Conservation (phyloP, 2,797 vertebrate species). For the Alauda arvensis region DNA sequence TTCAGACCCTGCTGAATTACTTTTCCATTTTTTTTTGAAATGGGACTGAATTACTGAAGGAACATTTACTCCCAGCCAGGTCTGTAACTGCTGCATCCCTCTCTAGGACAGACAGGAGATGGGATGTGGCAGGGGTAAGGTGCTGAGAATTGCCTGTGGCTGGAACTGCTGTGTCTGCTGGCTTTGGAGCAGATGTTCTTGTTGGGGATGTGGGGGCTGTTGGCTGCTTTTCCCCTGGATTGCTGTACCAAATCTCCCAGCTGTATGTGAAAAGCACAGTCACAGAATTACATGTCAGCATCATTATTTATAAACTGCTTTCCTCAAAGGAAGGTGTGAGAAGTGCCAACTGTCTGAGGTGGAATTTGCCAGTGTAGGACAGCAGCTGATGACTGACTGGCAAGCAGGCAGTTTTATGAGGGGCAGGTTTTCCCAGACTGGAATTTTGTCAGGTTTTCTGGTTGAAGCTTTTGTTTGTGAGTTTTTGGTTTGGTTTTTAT, state of each 20-base stretch:
- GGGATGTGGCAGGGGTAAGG: not conserved
- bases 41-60: not conserved
- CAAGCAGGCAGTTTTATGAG: not conserved
- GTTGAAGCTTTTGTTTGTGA: not conserved
- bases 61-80: not conserved
- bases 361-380: not conserved
- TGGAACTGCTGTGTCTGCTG: not conserved
- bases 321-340: not conserved
- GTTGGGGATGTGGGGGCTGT: not conserved
- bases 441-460: not conserved
- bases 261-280: not conserved
- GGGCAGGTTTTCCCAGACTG: not conserved
- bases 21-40: slow-evolving; percentile 21
- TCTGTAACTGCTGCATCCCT: slow-evolving; percentile 14
- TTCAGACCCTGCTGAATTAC: slow-evolving; percentile 57
- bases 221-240: not conserved
- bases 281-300: not conserved
- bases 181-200: not conserved
- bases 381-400: not conserved
- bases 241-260: not conserved
- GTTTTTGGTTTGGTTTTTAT: not conserved
- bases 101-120: not conserved
- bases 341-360: not conserved
- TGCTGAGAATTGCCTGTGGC: not conserved
- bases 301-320: not conserved